A percentile compares a stretch with the other conserved stretches of the same genome.
Evolutionary conservation across 2,797 vertebrate genomes (phyloP).

Genomic region (Molossus molossus): DNA sequence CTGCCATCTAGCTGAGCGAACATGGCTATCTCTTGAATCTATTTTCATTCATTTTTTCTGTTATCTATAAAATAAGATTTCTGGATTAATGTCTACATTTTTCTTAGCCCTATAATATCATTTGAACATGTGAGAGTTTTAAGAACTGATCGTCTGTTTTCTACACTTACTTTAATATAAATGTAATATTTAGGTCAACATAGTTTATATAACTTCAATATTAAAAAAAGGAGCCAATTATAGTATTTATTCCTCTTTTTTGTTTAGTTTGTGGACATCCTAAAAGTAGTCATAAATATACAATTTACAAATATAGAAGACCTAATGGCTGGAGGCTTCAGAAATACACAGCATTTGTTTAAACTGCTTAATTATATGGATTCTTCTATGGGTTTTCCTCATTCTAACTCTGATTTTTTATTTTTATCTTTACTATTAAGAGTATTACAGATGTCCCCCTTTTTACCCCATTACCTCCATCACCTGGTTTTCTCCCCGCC

Average conservation of each 20-base stretch:
- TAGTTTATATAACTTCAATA: neutral
- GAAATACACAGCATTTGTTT: too few species aligned
- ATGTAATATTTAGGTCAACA: neutral
- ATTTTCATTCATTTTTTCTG: neutral
- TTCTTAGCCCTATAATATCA: neutral
- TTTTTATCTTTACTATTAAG: too few species aligned
- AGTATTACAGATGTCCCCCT: too few species aligned
- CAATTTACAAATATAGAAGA: too few species aligned
- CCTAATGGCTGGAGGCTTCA: too few species aligned
- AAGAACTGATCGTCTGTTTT: neutral
- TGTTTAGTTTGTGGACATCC: too few species aligned
- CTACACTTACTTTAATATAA: neutral
- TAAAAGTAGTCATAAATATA: too few species aligned
- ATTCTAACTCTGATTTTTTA: too few species aligned
- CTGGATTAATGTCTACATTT: neutral
- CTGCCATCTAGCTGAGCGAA: neutral
- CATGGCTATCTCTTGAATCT: neutral
- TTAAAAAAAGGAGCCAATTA: neutral
- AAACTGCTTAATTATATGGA: too few species aligned
- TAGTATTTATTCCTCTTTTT: neutral
- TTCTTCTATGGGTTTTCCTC: too few species aligned
- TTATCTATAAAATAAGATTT: neutral
- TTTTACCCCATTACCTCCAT: too few species aligned
- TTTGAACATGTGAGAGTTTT: neutral
- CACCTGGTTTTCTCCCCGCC: too few species aligned